phyloP scores from a whole-genome alignment of 2,113 vertebrate species.

The Lichenostomus cassidix region DNA sequence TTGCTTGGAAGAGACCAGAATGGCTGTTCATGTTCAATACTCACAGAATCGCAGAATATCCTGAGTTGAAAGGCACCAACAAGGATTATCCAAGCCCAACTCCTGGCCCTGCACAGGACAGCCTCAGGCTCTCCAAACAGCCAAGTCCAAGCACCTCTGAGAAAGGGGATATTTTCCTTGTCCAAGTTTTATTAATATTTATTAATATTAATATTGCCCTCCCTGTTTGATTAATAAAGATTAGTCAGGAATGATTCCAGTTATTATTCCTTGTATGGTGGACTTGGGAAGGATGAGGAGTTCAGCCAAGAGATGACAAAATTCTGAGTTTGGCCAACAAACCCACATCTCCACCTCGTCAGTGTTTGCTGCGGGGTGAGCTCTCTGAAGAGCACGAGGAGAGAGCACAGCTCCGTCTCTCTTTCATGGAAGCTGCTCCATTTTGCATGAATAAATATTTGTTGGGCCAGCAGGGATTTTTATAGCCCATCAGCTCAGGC shows the following conservation, averaged over 20 bases:
- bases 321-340: background rate
- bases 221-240: background rate
- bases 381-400: background rate
- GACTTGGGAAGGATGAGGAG: background rate
- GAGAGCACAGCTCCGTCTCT: accelerated
- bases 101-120: background rate
- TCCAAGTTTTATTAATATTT: background rate
- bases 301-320: background rate
- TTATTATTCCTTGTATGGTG: background rate
- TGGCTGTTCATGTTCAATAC: background rate
- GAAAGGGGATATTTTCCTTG: background rate
- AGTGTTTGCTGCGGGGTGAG: background rate
- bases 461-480: conserved; percentile 42
- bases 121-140: background rate
- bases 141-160: background rate
- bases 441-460: conserved; percentile 48
- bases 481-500: conserved; percentile 21
- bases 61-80: background rate
- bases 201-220: background rate
- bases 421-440: background rate
- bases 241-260: background rate
- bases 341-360: background rate
- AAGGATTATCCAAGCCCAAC: background rate
- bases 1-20: background rate
- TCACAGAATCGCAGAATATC: background rate